Conservation (phyloP, 2,113 vertebrate species). For the Dasyurus viverrinus region DNA sequence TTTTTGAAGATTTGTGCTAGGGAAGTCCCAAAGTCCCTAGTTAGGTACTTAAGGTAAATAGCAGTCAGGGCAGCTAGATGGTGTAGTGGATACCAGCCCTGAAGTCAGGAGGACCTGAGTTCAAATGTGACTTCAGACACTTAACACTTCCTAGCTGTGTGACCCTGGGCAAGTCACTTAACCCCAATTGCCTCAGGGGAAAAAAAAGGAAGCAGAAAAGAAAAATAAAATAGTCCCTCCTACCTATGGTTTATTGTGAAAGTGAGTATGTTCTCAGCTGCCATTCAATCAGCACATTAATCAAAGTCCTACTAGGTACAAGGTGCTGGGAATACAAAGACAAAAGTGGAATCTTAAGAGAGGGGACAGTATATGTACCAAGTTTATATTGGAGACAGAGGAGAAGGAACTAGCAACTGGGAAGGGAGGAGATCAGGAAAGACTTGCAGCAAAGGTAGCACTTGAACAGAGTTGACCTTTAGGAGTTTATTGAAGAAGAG, state of each 20-base stretch:
- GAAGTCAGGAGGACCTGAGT: too few species aligned
- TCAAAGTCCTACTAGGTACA: neutral
- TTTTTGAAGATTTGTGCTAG: neutral
- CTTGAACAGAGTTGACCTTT: neutral
- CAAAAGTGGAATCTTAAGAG: neutral
- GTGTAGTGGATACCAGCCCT: too few species aligned
- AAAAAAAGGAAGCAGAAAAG: too few species aligned
- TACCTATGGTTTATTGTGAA: neutral
- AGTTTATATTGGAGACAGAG: neutral
- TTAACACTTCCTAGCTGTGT: too few species aligned
- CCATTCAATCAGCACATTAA: neutral
- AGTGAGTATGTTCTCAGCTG: neutral
- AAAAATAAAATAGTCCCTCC: neutral
- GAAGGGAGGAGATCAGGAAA: neutral
- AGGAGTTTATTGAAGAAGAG: neutral
- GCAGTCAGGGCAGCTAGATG: too few species aligned
- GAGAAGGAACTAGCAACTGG: neutral
- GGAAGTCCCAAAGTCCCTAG: neutral
- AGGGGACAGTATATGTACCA: neutral
- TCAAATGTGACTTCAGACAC: too few species aligned
- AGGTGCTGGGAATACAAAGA: neutral
- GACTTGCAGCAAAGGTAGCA: neutral
- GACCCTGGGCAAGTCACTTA: too few species aligned
- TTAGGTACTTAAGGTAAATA: neutral
- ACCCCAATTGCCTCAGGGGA: too few species aligned